Evolutionary conservation across 2,113 vertebrate species (phyloP), one percentile per base, ranked within the genome.

Genomic region (Phaethornis superciliosus): DNA sequence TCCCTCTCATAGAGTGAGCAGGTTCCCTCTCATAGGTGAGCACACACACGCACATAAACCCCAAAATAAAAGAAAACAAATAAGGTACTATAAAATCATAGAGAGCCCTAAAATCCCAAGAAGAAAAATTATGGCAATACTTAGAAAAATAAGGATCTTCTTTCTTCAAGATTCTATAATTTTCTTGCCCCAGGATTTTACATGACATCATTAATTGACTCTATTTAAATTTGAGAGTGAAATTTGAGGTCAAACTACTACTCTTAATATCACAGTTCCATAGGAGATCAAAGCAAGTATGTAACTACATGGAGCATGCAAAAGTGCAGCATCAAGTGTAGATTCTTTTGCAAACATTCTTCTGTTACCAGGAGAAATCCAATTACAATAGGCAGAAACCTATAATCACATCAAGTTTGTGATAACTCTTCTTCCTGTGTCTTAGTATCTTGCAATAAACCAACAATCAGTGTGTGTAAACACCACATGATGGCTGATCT

Each of bases 401-500:
- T 80, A 5, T 75, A 96, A 95, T 81, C 85, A 42, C 94, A 87
- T 93, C 88, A 96, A 76, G 83, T 46, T 56, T 1, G 6, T 69
- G 93, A 33, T 40, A 81, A 47, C 85, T 65, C 85, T 81, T 95
- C 81, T 81, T 91, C 49, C 86, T 21, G 65, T 56, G 85, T 93
- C 88, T 87, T 40, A 37, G 52, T 12, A 40, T 51, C 90, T 88
- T 5, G 44, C 92, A 69, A 30, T 32, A 63, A 94, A 42, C 37
- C 95, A 83, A 9, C 92, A 92, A 75, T 78, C 94, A 78, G 88
- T 49, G 49, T 54, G 84, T 92, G 95, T 88, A 97, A 96, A 96
- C 91, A 97, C 85, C 91, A 60, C 92, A 78, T 92, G 97, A 80
- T 67, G 94, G 27, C 87, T 80, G 94, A 85, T 94, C 88, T 95